Evolutionary conservation across 2,113 vertebrate species (phyloP).

Genomic region (Panthera leo): DNA sequence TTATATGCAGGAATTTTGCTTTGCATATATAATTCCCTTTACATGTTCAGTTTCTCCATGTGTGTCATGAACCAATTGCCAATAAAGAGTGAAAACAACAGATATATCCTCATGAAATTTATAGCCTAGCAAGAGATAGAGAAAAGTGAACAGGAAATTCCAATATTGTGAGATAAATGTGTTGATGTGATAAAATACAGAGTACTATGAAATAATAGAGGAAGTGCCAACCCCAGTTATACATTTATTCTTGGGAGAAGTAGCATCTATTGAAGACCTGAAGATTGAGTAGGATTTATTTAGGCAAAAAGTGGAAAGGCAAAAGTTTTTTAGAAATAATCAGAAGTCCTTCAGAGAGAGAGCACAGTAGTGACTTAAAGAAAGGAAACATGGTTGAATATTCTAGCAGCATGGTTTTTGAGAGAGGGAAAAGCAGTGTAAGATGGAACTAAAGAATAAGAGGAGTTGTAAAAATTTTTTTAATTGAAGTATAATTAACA

Average conservation of each 20-base stretch:
- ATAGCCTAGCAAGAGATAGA: not conserved
- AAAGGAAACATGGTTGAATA: not conserved
- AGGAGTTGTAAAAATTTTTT: not conserved
- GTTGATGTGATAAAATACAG: not conserved
- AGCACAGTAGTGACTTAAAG: not conserved
- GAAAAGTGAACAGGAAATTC: not conserved
- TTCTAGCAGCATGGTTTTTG: not conserved
- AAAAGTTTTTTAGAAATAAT: not conserved
- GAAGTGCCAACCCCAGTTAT: not conserved
- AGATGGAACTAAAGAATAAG: not conserved
- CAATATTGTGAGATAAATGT: not conserved
- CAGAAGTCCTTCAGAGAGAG: not conserved
- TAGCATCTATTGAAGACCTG: not conserved
- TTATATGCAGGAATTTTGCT: not conserved
- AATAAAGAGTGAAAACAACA: not conserved
- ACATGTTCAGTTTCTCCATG: not conserved
- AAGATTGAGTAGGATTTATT: not conserved
- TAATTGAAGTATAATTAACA: not conserved
- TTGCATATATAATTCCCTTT: not conserved
- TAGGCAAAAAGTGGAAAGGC: not conserved
- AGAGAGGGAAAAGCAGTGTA: not conserved
- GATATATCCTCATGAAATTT: not conserved
- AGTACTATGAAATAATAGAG: not conserved
- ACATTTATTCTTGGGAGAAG: not conserved
- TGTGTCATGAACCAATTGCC: not conserved